Base-by-base conservation (phyloP, 2,797 vertebrate species). In the Cyclopterus lumpus region DNA sequence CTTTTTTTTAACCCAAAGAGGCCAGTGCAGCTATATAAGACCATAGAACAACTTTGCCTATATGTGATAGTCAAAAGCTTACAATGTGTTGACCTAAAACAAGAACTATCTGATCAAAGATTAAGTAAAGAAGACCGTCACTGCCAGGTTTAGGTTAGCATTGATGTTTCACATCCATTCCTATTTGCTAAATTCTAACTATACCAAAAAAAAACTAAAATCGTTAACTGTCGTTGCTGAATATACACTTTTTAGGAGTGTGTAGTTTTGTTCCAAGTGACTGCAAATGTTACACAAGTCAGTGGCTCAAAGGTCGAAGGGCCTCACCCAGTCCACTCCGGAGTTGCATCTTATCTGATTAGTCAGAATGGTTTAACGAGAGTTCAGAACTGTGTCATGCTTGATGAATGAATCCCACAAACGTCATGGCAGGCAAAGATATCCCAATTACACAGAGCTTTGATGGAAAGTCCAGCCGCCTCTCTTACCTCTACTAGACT, bases 301-400 rank as follows among this genome's bases (percentile, higher is more conserved):
- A 59, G 62, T 15, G 20, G 83, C 78, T 80, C 86, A 86, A 88
- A 89, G 86, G 83, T 90, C 60, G 22, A 42, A 54, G 0, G 30
- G 67, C 89, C 78, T 71, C 71, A 77, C 82, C 82, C 74, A 24
- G 68, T 58, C 24, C 46, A 28, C 57, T 71, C 42, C 20, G 6
- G 44, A 62, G 55, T 63, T 69, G 16, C 42, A 22, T 70, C 65
- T 73, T 80, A 85, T 79, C 83, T 80, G 55, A 77, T 78, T 64
- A 62, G 67, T 79, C 62, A 71, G 46, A 65, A 16, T 3, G 14
- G 49, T 26, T 26, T 24, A 51, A 60, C 6, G 0, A 1, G 30
- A 53, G 26, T 18, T 20, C 28, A 51, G 46, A 62, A 53, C 44
- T 32, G 69, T 0, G 14, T 75, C 71, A 73, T 36, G 22, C 48